Conservation (phyloP, 2,888 invertebrate genomes). For the Drosophila phalerata region DNA sequence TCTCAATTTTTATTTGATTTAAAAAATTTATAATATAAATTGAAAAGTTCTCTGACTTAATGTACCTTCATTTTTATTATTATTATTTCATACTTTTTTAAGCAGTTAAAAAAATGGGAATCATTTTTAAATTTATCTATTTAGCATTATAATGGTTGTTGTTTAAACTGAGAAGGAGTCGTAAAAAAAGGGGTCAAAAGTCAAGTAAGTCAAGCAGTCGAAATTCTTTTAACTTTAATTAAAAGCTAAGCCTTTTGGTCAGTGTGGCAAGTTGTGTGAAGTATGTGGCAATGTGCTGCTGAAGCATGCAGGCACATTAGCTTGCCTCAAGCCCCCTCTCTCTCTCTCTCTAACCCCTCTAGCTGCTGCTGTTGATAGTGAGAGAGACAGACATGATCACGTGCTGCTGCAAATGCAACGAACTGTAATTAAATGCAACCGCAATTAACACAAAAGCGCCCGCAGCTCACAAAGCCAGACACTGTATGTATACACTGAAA, state of each 20-base stretch:
- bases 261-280: slow-evolving; percentile 18
- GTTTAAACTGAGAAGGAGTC: no score
- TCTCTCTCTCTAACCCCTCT: not conserved
- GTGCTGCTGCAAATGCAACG: slow-evolving; percentile 63
- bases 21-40: no score
- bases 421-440: slow-evolving; percentile 81
- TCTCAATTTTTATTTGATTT: no score
- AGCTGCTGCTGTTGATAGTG: slow-evolving; percentile 11
- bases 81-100: no score
- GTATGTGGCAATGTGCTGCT: not conserved
- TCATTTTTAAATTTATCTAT: no score
- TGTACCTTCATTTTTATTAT: no score
- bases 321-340: not conserved
- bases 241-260: slow-evolving; percentile 59
- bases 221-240: slow-evolving; percentile 74
- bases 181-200: slow-evolving; percentile 11
- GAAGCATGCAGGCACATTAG: slow-evolving; percentile 3
- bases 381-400: slow-evolving; percentile 41
- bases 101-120: no score
- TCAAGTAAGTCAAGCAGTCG: slow-evolving; percentile 29
- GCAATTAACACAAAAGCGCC: slow-evolving; percentile 81
- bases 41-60: no score
- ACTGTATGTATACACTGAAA: slow-evolving; percentile 20
- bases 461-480: slow-evolving; percentile 73
- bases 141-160: no score